Evolutionary conservation across 2,113 vertebrate genomes (phyloP).

Genomic region (Mugil cephalus): DNA sequence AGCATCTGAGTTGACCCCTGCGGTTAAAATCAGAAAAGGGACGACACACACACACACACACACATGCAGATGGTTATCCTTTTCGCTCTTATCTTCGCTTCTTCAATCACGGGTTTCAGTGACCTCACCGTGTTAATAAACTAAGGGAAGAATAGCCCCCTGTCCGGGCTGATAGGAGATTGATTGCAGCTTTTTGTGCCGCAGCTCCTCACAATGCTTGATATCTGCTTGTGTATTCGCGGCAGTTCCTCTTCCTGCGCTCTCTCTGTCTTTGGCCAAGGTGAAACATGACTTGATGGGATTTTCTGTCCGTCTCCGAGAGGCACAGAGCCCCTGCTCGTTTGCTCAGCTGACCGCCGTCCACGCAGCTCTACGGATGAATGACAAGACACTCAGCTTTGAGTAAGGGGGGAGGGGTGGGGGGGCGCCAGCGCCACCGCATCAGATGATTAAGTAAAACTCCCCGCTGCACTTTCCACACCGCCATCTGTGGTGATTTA

Average conservation of each 20-base stretch:
- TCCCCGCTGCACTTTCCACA: constrained; percentile 23
- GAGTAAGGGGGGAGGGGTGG: not conserved
- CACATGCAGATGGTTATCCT: not conserved
- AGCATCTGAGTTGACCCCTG: not conserved
- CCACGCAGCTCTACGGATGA: constrained; percentile 2
- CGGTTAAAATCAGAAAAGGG: constrained; percentile 14
- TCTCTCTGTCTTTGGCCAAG: constrained; percentile 48
- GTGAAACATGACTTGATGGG: constrained; percentile 42
- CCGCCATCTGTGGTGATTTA: constrained; percentile 43
- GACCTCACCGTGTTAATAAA: constrained; percentile 30
- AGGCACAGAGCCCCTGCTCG: not conserved
- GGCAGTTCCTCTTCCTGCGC: constrained; percentile 23
- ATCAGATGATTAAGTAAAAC: constrained; percentile 40
- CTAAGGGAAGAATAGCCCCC: constrained; percentile 12
- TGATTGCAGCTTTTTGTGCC: constrained; percentile 42
- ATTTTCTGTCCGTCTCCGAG: constrained; percentile 16
- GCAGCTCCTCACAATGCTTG: constrained; percentile 25
- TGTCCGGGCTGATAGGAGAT: constrained; percentile 10
- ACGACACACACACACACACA: not conserved
- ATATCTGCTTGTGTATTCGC: constrained; percentile 58
- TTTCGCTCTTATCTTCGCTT: constrained; percentile 13
- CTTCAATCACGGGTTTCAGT: not conserved
- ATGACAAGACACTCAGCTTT: not conserved
- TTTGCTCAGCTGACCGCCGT: not conserved
- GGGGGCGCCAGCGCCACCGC: constrained; percentile 5